A percentile compares a stretch with the other conserved stretches of the same genome.
phyloP scores from a whole-genome alignment of 2,113 vertebrate genomes.

The Pollimyrus isidori region DNA sequence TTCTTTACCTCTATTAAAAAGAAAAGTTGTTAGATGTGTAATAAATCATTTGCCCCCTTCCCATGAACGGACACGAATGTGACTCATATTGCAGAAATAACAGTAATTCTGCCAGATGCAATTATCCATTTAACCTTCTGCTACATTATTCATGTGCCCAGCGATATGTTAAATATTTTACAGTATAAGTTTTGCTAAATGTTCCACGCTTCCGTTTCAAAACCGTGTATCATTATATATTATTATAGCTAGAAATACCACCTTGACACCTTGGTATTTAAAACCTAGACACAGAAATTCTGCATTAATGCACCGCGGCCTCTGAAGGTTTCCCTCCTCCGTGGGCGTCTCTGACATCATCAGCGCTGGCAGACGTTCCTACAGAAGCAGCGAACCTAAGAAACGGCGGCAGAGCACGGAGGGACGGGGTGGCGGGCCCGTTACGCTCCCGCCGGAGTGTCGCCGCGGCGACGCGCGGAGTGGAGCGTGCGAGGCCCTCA shows the following conservation, averaged over 20 bases:
- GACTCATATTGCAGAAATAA: slow-evolving; percentile 4
- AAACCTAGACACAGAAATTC: neutral
- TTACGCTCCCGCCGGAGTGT: neutral
- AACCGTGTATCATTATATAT: neutral
- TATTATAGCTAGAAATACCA: neutral
- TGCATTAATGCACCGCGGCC: neutral
- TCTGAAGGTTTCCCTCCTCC: neutral
- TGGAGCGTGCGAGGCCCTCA: neutral
- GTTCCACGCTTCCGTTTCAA: neutral
- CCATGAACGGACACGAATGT: neutral
- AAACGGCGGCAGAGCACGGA: neutral
- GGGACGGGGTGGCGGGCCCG: neutral
- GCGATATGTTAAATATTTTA: neutral
- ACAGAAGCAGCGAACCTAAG: neutral
- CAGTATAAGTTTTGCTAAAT: neutral
- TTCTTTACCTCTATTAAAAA: neutral
- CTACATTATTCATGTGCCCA: neutral
- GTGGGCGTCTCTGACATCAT: neutral
- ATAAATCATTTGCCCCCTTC: neutral
- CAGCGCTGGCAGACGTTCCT: neutral
- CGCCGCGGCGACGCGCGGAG: neutral
- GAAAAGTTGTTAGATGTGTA: neutral
- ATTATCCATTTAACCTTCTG: neutral
- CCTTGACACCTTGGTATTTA: neutral
- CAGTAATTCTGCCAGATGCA: neutral